Evolutionary conservation across 2,113 vertebrate genomes (phyloP).

Genomic region (Hylia prasina): DNA sequence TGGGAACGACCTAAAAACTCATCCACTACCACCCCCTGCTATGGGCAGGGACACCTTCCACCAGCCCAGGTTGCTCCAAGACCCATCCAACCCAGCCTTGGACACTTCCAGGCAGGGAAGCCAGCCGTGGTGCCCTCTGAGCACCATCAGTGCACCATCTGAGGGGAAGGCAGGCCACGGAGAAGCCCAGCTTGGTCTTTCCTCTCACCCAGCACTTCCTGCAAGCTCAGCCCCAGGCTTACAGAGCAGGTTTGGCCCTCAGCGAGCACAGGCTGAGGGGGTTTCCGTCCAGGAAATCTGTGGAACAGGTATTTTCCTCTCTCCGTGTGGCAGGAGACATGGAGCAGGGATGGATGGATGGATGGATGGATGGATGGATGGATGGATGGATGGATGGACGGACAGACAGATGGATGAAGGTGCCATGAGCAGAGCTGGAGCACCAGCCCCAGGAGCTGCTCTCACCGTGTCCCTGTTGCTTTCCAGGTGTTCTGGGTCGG

Average conservation of each 20-base stretch:
- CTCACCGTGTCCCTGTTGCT: neutral
- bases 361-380: no score
- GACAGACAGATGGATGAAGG: no score
- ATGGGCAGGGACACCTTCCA: neutral
- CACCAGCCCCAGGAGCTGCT: neutral
- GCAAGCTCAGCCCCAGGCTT: neutral
- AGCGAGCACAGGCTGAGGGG: neutral
- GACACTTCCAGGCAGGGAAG: neutral
- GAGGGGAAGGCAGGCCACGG: neutral
- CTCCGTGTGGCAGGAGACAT: fast-evolving
- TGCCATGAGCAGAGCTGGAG: neutral
- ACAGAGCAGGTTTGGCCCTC: neutral
- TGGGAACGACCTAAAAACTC: neutral
- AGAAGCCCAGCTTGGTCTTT: neutral
- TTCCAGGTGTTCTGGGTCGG: slow-evolving; percentile 83
- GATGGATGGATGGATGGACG: no score
- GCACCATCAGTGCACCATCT: neutral
- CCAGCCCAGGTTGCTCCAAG: neutral
- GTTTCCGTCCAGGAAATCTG: neutral
- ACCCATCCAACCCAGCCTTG: neutral
- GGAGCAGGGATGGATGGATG: neutral
- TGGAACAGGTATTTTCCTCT: fast-evolving
- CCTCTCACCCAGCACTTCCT: neutral
- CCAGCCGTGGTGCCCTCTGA: fast-evolving
- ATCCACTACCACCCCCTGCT: neutral